Percentiles rank a stretch among this genome's conserved stretches.
phyloP scores from a whole-genome alignment of 1,140 invertebrate genomes.

The Patella vulgata region DNA sequence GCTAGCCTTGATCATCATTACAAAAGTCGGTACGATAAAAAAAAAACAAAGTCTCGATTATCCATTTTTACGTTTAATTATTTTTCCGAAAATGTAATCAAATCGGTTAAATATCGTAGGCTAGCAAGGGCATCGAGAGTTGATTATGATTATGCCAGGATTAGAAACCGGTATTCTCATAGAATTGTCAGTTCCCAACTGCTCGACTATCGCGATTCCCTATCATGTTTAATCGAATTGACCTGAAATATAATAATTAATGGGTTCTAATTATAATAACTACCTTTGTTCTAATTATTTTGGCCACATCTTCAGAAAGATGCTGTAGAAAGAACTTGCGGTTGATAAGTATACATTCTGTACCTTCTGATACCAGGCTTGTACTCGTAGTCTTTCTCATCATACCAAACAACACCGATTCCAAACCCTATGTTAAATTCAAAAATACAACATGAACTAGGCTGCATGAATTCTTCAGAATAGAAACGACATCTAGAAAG shows the following conservation, averaged over 20 bases:
- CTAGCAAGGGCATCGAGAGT: too few relatives aligned
- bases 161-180: not conserved
- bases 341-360: slow-evolving; percentile 61
- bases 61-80: too few relatives aligned
- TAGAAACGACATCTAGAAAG: too few relatives aligned
- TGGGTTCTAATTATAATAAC: not conserved
- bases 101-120: too few relatives aligned
- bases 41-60: too few relatives aligned
- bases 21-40: too few relatives aligned
- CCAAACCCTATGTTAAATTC: slow-evolving; percentile 46
- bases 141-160: not conserved
- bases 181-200: not conserved
- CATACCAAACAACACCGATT: slow-evolving; percentile 46
- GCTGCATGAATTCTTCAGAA: too few relatives aligned
- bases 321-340: slow-evolving; percentile 58
- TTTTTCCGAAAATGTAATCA: not conserved
- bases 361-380: slow-evolving; percentile 58
- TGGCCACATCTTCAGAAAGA: slow-evolving; percentile 45
- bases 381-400: slow-evolving; percentile 49
- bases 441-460: too few relatives aligned
- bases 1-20: too few relatives aligned
- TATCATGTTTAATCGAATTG: not conserved
- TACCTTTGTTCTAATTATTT: slow-evolving; percentile 49
- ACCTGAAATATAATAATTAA: not conserved
- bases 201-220: not conserved